Base-by-base conservation (phyloP, 2,113 vertebrate genomes). In the Xyliphius kryptos region DNA sequence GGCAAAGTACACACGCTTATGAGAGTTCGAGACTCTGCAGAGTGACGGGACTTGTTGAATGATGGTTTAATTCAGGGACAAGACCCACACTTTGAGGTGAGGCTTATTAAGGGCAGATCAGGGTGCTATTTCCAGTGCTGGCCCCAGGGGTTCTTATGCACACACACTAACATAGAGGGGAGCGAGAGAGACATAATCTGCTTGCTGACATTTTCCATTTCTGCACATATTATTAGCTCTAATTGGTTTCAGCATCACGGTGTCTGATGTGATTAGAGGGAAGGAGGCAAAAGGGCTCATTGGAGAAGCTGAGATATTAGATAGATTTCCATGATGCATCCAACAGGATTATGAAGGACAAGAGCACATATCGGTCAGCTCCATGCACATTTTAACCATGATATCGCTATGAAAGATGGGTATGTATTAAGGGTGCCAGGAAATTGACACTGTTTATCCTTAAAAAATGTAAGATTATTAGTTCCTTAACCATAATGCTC, bases 261-360 rank as follows among this genome's bases (percentile, higher is more conserved):
- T 69, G 69, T 63, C 70, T 66, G 26, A 67, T 69, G 67, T 67
- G 55, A 75, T 72, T 73, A 70, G 37, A 20, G 32, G 54, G 22
- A 26, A 57, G 57, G 41, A 59, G 58, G 40, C 37, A 61, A 37
- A 44, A 61, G 66, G 58, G 22, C 51, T 73, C 51, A 69, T 68
- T 20, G 15, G 43, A 51, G 57, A 51, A 65, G 66, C 48, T 15
- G 51, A 41, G 51, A 49, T 38, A 52, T 65, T 10, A 40, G 32
- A 52, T 57, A 49, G 43, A 20, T 58, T 61, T 66, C 47, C 32
- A 15, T 12, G 9, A 59, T 56, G 22, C 43, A 72, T 78, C 54
- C 54, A 72, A 72, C 72, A 68, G 53, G 37, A 74, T 72, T 66
- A 74, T 58, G 51, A 59, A 53, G 51, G 63, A 54, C 37, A 53